Evolutionary conservation across 2,888 invertebrate genomes (phyloP), one percentile per base, ranked within the genome.

Genomic region (Marasmarcha lunaedactyla): DNA sequence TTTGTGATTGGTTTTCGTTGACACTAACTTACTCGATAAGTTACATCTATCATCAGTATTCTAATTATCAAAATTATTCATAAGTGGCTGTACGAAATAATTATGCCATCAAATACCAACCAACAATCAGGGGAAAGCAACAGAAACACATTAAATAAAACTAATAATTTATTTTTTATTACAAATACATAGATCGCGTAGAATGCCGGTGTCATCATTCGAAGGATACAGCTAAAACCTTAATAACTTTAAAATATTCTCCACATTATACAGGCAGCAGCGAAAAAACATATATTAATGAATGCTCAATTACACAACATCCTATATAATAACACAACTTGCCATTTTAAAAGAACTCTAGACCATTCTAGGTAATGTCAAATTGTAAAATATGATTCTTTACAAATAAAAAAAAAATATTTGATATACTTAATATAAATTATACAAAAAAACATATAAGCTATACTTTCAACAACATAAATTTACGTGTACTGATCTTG

Each of bases 261-360:
- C 15, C 45, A 42, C 9, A 25, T 26, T 26, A 12, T 37, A 20
- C 20, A 20, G 20, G 20, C 20, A 5, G 20, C 20, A 20, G 20
- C 10, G 11, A 11, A 3, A n/a, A 37, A 26, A n/a, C 10, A 37
- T 26, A 37, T 20, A 50, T 47, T 44, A 50, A 45, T 30, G 10
- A 9, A 27, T 15, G 10, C 13, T 13, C 14, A 12, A 2, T 34
- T 12, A 11, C 13, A 34, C 9, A 34, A 13, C 14, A 6, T 4
- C 11, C 34, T 30, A 11, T 30, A 10, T 11, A 30, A 34, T 2
- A 51, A 55, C 48, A 54, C 78, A 77, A 79, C 71, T 83, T 79
- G 76, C 68, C 77, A 79, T 76, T 72, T 83, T 77, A 72, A 58
- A 51, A 71, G 81, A 79, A 43, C 81, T 83, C 79, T 78, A 74